These are phyloP conservation scores for Siniperca scherzeri DNA, from an alignment of 2,797 vertebrate genomes.

Conservation along the genomic window DNA sequence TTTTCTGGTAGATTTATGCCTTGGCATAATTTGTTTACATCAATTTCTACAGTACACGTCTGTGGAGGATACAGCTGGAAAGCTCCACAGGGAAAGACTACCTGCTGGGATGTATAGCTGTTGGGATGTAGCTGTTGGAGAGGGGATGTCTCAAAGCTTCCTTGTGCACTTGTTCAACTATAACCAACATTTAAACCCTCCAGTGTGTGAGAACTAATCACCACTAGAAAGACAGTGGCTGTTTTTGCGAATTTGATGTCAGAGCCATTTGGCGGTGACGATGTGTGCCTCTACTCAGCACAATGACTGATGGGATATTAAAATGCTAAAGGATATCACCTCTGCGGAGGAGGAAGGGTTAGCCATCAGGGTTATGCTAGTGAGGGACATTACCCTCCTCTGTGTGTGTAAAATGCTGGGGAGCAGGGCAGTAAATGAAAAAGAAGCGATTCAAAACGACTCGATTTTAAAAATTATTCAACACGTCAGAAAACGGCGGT, in stretches of 20 bases:
- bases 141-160: constrained; percentile 29
- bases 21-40: constrained; percentile 67
- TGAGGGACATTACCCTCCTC: constrained; percentile 74
- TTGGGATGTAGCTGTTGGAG: constrained; percentile 37
- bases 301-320: constrained; percentile 74
- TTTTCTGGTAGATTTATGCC: constrained; percentile 53
- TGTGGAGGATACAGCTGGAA: constrained; percentile 52
- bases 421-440: neutral
- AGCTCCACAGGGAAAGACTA: constrained; percentile 37
- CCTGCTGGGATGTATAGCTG: constrained; percentile 47
- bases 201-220: constrained; percentile 15
- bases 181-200: constrained; percentile 26
- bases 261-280: constrained; percentile 40
- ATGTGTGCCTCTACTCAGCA: constrained; percentile 58
- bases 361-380: constrained; percentile 63
- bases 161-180: constrained; percentile 22
- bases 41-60: constrained; percentile 22
- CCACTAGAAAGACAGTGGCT: constrained; percentile 22
- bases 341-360: constrained; percentile 53
- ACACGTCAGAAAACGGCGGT: neutral
- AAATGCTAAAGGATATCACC: constrained; percentile 64
- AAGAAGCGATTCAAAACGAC: neutral
- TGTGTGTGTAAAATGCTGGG: too few species aligned
- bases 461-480: neutral
- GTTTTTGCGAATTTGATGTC: constrained; percentile 52